Evolutionary conservation across 2,797 vertebrate genomes (phyloP).

Genomic region (Scarus forsteni): DNA sequence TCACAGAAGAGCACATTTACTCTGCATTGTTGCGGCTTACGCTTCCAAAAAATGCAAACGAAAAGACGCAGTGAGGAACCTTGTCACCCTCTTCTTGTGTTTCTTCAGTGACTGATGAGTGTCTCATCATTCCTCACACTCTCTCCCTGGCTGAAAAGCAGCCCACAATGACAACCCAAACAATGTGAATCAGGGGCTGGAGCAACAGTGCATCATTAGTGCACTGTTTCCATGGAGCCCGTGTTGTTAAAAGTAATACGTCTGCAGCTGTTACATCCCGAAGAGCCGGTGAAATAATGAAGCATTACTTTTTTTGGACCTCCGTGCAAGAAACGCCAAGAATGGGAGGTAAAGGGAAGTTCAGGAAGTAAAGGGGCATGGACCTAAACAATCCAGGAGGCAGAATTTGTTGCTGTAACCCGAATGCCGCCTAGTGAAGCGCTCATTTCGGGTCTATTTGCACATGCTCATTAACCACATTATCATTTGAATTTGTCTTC

Average conservation of each 20-base stretch:
- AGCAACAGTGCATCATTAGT: conserved; percentile 61
- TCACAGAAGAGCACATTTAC: background rate
- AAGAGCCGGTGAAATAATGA: conserved; percentile 45
- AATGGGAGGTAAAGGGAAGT: conserved; percentile 24
- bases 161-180: conserved; percentile 52
- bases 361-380: conserved; percentile 9
- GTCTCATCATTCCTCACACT: conserved; percentile 56
- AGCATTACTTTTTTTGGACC: conserved; percentile 33
- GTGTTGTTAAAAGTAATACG: conserved; percentile 50
- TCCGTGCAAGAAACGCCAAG: conserved; percentile 1
- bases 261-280: conserved; percentile 25
- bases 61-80: conserved; percentile 9
- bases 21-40: conserved; percentile 4
- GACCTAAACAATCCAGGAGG: conserved; percentile 10
- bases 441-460: conserved; percentile 17
- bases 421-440: conserved; percentile 16
- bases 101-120: conserved; percentile 49
- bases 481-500: conserved; percentile 38
- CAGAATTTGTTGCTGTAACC: conserved; percentile 21
- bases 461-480: conserved; percentile 59
- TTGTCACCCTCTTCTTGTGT: conserved; percentile 18
- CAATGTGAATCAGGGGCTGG: conserved; percentile 49
- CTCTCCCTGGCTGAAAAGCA: conserved; percentile 47
- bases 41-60: conserved; percentile 10
- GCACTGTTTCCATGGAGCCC: conserved; percentile 63